Evolutionary conservation across 2,113 vertebrate genomes (phyloP).

Genomic region (Gavialis gangeticus): DNA sequence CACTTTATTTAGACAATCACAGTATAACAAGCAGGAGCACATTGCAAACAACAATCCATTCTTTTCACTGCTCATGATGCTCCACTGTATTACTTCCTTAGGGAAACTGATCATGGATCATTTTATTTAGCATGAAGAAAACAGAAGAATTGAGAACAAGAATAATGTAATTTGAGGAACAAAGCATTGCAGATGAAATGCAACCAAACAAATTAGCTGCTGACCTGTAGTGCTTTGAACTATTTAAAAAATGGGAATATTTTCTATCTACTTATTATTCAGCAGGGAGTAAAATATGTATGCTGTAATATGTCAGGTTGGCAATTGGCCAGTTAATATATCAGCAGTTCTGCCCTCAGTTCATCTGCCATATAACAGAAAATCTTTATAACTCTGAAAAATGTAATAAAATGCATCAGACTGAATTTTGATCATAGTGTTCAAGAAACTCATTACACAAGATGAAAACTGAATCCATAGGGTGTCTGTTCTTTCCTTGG

Average conservation of each 20-base stretch:
- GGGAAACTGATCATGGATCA: background rate
- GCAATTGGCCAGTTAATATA: background rate
- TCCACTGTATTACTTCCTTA: background rate
- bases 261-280: background rate
- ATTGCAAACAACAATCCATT: background rate
- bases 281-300: background rate
- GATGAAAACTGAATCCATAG: background rate
- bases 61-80: background rate
- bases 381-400: background rate
- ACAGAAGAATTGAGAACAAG: background rate
- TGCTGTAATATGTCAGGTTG: background rate
- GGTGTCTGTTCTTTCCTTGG: background rate
- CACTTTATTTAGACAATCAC: background rate
- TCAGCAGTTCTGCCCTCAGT: background rate
- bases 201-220: background rate
- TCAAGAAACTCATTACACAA: background rate
- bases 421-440: background rate
- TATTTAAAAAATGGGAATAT: conserved; percentile 2
- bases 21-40: background rate
- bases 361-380: background rate
- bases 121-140: conserved; percentile 6
- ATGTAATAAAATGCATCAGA: background rate
- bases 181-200: background rate
- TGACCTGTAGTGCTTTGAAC: background rate
- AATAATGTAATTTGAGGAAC: background rate